These are phyloP conservation scores for Hylyphantes graminicola DNA, from an alignment of 1,140 invertebrate genomes.

Conservation along the genomic window DNA sequence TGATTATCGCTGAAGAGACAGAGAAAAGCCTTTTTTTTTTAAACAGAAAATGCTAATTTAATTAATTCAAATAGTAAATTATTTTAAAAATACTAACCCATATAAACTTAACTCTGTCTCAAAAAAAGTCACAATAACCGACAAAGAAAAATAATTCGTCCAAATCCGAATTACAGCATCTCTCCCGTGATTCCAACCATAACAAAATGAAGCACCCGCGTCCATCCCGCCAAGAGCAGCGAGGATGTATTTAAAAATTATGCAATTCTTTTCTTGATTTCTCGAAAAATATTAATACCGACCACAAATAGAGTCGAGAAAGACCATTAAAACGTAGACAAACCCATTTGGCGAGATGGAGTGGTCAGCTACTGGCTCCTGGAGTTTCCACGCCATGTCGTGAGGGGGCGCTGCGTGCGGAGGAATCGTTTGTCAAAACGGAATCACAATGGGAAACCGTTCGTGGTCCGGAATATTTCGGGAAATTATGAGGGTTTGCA, in stretches of 20 bases:
- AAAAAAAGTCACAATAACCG: too few relatives aligned
- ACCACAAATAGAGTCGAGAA: slow-evolving; percentile 14
- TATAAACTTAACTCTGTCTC: too few relatives aligned
- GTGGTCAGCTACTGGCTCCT: slow-evolving; percentile 24
- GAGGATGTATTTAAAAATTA: slow-evolving; percentile 30
- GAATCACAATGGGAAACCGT: slow-evolving; percentile 22
- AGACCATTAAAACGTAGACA: slow-evolving; percentile 33
- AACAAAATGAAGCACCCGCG: slow-evolving; percentile 8
- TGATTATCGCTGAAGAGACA: too few relatives aligned
- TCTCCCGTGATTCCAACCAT: slow-evolving; percentile 11
- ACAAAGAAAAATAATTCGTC: too few relatives aligned
- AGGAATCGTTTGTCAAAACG: slow-evolving; percentile 32
- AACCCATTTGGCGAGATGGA: slow-evolving; percentile 23
- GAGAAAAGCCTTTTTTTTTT: too few relatives aligned
- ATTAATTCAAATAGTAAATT: too few relatives aligned
- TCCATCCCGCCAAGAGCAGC: not conserved
- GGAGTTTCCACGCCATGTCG: slow-evolving; percentile 14
- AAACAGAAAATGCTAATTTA: too few relatives aligned
- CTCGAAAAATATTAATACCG: not conserved
- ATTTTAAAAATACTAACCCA: too few relatives aligned
- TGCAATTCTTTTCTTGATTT: slow-evolving; percentile 10
- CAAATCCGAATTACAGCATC: too few relatives aligned
- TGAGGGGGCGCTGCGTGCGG: slow-evolving; percentile 21
- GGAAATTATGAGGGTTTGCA: not conserved
- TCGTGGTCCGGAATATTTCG: too few relatives aligned